These are phyloP conservation scores for Rhinoraja longicauda DNA, from an alignment of 2,797 vertebrate species.

Conservation along the genomic window DNA sequence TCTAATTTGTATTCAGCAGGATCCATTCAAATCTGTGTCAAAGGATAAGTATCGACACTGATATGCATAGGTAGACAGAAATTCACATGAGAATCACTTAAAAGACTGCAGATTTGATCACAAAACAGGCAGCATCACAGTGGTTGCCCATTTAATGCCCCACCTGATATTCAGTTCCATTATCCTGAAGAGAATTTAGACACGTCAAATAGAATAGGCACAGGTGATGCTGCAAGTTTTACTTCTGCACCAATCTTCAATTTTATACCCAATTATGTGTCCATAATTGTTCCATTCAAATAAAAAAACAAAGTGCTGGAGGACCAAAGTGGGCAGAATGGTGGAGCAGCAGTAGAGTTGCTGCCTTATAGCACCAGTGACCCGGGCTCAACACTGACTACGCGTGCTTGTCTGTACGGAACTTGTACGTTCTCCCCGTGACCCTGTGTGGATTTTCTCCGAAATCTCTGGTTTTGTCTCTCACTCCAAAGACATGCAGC, in stretches of 20 bases:
- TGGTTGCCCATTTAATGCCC: not conserved
- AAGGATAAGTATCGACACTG: not conserved
- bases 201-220: not conserved
- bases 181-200: not conserved
- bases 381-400: no score
- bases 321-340: no score
- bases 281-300: not conserved
- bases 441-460: no score
- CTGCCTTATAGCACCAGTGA: no score
- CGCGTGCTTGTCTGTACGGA: no score
- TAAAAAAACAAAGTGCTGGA: no score
- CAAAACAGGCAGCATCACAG: not conserved
- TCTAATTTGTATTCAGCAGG: not conserved
- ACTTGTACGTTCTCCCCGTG: no score
- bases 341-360: no score
- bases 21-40: not conserved
- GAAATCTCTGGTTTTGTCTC: no score
- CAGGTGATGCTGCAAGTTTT: not conserved
- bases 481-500: no score
- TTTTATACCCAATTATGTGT: not conserved
- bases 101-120: not conserved
- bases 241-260: not conserved
- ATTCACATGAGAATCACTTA: not conserved
- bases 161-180: not conserved
- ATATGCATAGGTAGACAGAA: not conserved